These are phyloP conservation scores for Malurus cyaneus DNA, from an alignment of 2,113 vertebrate species.

Conservation along the genomic window DNA sequence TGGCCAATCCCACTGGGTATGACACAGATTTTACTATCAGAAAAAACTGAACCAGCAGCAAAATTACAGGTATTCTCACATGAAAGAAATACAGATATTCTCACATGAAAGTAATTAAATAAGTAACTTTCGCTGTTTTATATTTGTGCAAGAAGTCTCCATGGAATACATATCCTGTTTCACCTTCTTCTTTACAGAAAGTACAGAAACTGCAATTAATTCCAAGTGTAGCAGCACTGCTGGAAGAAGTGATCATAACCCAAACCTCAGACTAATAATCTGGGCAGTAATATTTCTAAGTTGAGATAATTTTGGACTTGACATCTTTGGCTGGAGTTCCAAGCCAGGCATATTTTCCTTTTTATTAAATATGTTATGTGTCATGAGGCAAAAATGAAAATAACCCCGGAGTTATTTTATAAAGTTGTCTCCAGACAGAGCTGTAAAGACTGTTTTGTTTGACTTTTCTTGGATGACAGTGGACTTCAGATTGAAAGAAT, in stretches of 20 bases:
- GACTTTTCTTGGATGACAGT: neutral
- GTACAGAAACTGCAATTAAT: neutral
- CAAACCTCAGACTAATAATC: neutral
- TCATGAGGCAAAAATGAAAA: constrained; percentile 33
- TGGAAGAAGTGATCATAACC: neutral
- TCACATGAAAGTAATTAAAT: neutral
- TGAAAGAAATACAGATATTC: neutral
- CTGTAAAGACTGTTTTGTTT: neutral
- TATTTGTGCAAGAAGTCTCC: neutral
- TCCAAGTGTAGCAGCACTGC: neutral
- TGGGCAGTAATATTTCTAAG: constrained; percentile 10
- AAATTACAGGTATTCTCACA: neutral
- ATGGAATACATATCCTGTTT: neutral
- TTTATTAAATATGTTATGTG: neutral
- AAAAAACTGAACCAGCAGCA: neutral
- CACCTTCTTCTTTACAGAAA: neutral
- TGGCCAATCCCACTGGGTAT: neutral
- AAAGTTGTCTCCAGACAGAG: neutral
- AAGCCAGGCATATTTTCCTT: neutral
- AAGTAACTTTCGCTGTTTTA: neutral
- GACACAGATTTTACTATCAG: neutral
- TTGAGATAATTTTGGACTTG: constrained; percentile 14
- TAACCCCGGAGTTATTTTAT: neutral
- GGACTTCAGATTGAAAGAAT: neutral
- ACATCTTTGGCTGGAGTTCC: neutral